These are phyloP conservation scores for Cryptomyrus ogoouensis DNA, from an alignment of 2,113 vertebrate genomes.

Conservation along the genomic window DNA sequence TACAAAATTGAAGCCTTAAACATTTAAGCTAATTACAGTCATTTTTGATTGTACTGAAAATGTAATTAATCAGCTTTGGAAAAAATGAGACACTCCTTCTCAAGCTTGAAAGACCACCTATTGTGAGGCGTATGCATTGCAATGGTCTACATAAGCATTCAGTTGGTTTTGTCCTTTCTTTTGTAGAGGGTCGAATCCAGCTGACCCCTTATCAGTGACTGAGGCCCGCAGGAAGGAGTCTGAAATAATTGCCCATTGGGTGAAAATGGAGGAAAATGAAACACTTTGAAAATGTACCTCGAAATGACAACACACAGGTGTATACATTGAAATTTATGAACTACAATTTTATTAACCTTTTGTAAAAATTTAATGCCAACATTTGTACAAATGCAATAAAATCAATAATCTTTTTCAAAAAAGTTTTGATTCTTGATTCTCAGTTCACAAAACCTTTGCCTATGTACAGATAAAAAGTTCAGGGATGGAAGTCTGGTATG, in stretches of 20 bases:
- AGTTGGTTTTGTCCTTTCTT: conserved; percentile 5
- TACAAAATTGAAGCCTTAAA: neutral
- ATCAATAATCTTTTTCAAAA: conserved; percentile 23
- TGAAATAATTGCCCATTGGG: conserved; percentile 66
- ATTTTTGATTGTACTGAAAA: neutral
- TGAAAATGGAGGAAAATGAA: conserved; percentile 48
- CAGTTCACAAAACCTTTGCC: conserved; percentile 21
- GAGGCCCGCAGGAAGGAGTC: conserved; percentile 66
- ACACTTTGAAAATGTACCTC: neutral
- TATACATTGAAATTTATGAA: conserved; percentile 14
- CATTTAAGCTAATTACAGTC: neutral
- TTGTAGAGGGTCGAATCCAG: conserved; percentile 63
- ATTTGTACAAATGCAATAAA: conserved; percentile 37
- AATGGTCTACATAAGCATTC: neutral
- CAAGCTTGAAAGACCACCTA: neutral
- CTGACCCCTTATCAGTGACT: conserved; percentile 65
- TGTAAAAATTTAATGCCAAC: conserved; percentile 36
- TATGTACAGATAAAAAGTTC: conserved; percentile 16
- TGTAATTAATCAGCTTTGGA: neutral
- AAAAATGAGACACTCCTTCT: neutral
- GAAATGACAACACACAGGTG: neutral
- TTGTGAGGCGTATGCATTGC: neutral
- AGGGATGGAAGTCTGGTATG: neutral
- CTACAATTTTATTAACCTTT: neutral
- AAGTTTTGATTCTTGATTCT: neutral